phyloP scores from a whole-genome alignment of 2,888 invertebrate genomes.

The Pristionchus japonicus region DNA sequence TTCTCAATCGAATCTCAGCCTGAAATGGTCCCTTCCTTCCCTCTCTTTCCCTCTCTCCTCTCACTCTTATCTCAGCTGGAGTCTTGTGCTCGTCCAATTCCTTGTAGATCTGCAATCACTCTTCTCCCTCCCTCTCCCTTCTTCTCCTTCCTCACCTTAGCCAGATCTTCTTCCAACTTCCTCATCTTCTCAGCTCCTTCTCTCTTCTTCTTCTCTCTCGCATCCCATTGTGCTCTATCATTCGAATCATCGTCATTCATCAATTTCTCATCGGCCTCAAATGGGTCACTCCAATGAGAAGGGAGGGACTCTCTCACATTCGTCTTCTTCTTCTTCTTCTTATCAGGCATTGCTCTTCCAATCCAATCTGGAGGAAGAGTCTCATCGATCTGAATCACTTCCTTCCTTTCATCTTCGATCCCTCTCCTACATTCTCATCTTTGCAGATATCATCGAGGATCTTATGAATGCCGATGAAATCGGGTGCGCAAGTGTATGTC shows the following conservation, averaged over 20 bases:
- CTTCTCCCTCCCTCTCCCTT: background rate
- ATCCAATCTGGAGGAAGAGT: background rate
- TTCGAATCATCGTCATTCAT: background rate
- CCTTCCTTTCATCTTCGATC: background rate
- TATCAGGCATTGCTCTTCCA: background rate
- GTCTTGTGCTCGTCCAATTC: background rate
- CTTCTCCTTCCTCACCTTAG: background rate
- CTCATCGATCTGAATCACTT: slow-evolving; percentile 4
- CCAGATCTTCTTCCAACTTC: background rate
- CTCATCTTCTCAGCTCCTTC: background rate
- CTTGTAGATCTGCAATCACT: background rate
- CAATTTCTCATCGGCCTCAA: slow-evolving; percentile 1
- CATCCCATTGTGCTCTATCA: background rate
- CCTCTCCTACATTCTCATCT: background rate
- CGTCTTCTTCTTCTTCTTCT: background rate
- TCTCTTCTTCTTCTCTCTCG: background rate
- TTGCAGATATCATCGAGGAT: slow-evolving; percentile 7
- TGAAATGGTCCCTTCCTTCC: background rate
- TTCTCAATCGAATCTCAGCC: background rate
- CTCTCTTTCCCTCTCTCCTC: background rate
- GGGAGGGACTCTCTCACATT: background rate
- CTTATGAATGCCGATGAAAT: background rate
- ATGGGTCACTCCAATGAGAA: background rate
- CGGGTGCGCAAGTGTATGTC: slow-evolving; percentile 4
- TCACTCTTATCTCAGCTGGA: background rate